Percentiles rank a stretch among this genome's conserved stretches.
phyloP scores from a whole-genome alignment of 2,888 invertebrate species.

The Punctoribates punctum region DNA sequence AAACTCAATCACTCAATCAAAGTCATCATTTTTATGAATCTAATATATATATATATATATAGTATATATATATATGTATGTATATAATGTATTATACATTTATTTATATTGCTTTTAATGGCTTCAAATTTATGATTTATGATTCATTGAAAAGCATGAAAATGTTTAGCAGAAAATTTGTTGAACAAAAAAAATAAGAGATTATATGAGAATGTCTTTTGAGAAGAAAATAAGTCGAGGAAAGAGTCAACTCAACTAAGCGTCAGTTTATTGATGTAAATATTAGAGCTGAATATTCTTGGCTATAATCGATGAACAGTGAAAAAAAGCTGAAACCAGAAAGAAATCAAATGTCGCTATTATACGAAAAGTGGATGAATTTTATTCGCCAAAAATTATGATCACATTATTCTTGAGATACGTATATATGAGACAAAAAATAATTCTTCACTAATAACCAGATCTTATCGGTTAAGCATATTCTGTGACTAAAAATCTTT shows the following conservation, averaged over 20 bases:
- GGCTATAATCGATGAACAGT: no score
- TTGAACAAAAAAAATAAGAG: background rate
- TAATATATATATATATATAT: background rate
- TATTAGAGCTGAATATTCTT: no score
- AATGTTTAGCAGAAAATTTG: background rate
- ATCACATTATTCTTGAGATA: background rate
- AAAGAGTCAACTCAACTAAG: background rate
- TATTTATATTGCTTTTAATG: constrained; percentile 14
- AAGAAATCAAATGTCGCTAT: background rate
- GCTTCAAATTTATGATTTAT: background rate
- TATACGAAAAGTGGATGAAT: background rate
- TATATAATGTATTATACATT: background rate
- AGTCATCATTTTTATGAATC: constrained; percentile 27
- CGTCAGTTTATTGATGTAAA: no score
- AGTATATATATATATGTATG: background rate
- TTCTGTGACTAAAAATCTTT: background rate
- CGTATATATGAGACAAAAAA: background rate
- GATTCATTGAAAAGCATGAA: background rate
- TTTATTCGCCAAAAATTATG: background rate
- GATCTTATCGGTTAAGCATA: background rate
- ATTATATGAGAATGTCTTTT: background rate
- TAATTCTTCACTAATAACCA: background rate
- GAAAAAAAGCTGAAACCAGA: background rate
- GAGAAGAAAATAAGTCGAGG: background rate
- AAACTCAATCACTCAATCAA: constrained; percentile 21